Evolutionary conservation across 2,113 vertebrate species (phyloP).

Genomic region (Orcinus orca): DNA sequence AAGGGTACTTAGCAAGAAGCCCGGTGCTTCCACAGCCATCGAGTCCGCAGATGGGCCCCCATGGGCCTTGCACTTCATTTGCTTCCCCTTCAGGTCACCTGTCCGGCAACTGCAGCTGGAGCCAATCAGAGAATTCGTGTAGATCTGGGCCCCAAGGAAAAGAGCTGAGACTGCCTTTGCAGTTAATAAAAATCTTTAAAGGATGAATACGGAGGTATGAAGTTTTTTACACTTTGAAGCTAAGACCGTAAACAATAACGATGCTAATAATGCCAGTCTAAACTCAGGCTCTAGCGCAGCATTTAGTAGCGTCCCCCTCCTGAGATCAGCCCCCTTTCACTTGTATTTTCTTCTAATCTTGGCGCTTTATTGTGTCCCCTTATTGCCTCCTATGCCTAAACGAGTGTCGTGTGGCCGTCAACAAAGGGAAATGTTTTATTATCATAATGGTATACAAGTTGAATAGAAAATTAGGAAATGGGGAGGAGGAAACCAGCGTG

Average conservation of each 20-base stretch:
- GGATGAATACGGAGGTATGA: neutral
- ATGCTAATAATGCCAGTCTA: neutral
- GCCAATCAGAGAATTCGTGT: neutral
- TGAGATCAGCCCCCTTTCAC: neutral
- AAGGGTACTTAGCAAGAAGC: neutral
- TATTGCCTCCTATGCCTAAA: neutral
- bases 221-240: neutral
- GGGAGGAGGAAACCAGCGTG: neutral
- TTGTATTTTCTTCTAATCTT: neutral
- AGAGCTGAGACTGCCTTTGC: neutral
- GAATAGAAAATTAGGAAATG: neutral
- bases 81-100: neutral
- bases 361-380: neutral
- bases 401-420: neutral
- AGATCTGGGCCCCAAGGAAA: neutral
- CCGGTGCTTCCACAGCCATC: fast-evolving
- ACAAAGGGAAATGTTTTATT: neutral
- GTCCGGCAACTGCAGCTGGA: neutral
- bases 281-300: neutral
- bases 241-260: neutral
- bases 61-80: neutral
- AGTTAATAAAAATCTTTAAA: neutral
- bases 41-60: neutral
- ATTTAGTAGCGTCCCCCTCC: too few relatives aligned
- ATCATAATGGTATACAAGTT: neutral